Evolutionary conservation across 2,797 vertebrate species (phyloP).

Genomic region (Antennarius maculatus): DNA sequence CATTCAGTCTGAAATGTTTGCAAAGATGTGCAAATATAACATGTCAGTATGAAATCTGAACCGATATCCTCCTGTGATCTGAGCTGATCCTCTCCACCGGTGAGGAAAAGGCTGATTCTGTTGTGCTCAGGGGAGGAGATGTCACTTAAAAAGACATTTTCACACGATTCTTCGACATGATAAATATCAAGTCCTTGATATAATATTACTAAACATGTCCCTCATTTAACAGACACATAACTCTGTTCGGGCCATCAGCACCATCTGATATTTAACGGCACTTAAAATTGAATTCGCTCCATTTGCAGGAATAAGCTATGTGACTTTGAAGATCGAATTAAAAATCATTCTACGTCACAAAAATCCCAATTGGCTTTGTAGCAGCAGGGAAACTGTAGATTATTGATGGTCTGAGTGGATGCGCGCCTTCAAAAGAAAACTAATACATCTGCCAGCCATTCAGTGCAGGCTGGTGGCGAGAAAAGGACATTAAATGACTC

Average conservation of each 20-base stretch:
- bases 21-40: constrained; percentile 52
- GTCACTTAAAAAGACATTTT: constrained; percentile 9
- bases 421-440: constrained; percentile 25
- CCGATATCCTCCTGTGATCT: constrained; percentile 19
- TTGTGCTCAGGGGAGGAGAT: background rate
- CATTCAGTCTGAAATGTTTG: constrained; percentile 41
- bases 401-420: background rate
- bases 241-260: background rate
- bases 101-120: constrained; percentile 18
- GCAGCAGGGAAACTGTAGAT: constrained; percentile 5
- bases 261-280: constrained; percentile 6
- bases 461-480: constrained; percentile 5
- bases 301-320: constrained; percentile 1
- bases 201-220: no score
- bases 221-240: no score
- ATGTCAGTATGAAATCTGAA: constrained; percentile 11
- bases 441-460: constrained; percentile 14
- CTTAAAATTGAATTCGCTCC: background rate
- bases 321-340: constrained; percentile 11
- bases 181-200: no score
- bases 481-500: constrained; percentile 44
- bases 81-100: constrained; percentile 37
- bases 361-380: constrained; percentile 17
- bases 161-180: background rate
- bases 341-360: constrained; percentile 30